Conservation (phyloP, 2,888 invertebrate genomes). For the Drosophila siamana region DNA sequence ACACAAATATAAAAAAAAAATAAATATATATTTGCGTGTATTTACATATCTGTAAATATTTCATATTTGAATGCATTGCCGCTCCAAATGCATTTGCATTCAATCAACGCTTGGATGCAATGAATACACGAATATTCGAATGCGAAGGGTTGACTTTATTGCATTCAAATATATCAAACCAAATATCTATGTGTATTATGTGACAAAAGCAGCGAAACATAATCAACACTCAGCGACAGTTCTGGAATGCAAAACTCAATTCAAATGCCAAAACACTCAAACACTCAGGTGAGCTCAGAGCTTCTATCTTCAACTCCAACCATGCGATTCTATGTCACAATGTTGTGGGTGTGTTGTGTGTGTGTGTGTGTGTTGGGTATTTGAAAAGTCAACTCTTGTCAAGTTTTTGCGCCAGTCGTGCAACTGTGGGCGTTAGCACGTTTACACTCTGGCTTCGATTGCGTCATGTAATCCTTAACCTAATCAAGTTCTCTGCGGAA, state of each 20-base stretch:
- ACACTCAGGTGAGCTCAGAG: constrained; percentile 43
- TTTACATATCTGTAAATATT: constrained; percentile 26
- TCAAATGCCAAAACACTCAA: constrained; percentile 76
- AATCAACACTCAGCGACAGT: constrained; percentile 59
- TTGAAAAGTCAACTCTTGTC: constrained; percentile 59
- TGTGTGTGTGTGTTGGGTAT: constrained; percentile 20
- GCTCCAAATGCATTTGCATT: constrained; percentile 74
- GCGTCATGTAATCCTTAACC: constrained; percentile 2
- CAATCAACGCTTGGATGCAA: constrained; percentile 57
- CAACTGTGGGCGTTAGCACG: constrained; percentile 9
- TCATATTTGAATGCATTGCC: constrained; percentile 60
- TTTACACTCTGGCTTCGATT: constrained; percentile 37
- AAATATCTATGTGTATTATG: constrained; percentile 47
- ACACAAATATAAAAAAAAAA: constrained; percentile 36
- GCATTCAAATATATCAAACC: constrained; percentile 37
- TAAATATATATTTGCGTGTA: constrained; percentile 7
- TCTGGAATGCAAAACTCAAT: constrained; percentile 58
- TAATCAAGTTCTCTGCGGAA: constrained; percentile 4
- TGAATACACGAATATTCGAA: constrained; percentile 13
- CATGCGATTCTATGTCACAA: constrained; percentile 5
- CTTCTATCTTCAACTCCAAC: constrained; percentile 16
- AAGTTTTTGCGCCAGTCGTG: constrained; percentile 44
- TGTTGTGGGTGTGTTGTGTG: constrained; percentile 22
- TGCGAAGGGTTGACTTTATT: constrained; percentile 9
- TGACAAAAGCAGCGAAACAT: constrained; percentile 59